Conservation (phyloP, 2,888 invertebrate species). For the Heliconius ethilla region DNA sequence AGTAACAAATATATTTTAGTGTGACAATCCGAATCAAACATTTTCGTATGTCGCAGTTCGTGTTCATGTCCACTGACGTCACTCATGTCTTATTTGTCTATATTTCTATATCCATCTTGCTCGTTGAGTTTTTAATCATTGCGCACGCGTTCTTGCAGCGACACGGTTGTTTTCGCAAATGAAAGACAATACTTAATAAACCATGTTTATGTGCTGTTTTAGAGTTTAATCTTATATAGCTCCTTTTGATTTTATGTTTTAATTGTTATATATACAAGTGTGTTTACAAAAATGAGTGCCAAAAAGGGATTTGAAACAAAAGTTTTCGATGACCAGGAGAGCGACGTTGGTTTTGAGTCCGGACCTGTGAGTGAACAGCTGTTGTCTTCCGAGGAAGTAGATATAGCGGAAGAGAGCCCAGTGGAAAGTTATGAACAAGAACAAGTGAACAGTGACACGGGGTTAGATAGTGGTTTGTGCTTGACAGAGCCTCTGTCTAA, state of each 20-base stretch:
- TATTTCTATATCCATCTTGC: conserved; percentile 29
- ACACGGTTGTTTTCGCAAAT: conserved; percentile 45
- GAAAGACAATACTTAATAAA: conserved; percentile 46
- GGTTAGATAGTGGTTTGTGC: conserved; percentile 85
- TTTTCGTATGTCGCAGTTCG: neutral
- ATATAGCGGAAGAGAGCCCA: conserved; percentile 32
- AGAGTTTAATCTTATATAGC: conserved; percentile 44
- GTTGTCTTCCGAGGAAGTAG: conserved; percentile 45
- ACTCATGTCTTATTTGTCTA: neutral
- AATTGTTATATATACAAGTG: conserved; percentile 47
- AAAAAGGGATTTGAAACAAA: conserved; percentile 66
- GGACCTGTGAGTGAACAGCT: conserved; percentile 57
- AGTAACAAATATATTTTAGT: neutral
- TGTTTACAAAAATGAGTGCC: conserved; percentile 69
- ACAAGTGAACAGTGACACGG: conserved; percentile 55
- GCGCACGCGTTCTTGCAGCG: conserved; percentile 55
- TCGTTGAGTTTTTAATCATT: conserved; percentile 54
- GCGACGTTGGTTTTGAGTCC: conserved; percentile 72
- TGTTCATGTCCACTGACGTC: neutral
- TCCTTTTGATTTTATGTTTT: conserved; percentile 43
- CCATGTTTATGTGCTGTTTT: conserved; percentile 60
- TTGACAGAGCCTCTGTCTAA: conserved; percentile 84
- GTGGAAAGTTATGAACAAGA: conserved; percentile 53
- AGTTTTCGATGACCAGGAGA: conserved; percentile 61
- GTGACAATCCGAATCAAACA: conserved; percentile 13